Percentiles rank a stretch among this genome's conserved stretches.
phyloP scores from a whole-genome alignment of 2,888 invertebrate species.

The Nephrotoma flavescens region DNA sequence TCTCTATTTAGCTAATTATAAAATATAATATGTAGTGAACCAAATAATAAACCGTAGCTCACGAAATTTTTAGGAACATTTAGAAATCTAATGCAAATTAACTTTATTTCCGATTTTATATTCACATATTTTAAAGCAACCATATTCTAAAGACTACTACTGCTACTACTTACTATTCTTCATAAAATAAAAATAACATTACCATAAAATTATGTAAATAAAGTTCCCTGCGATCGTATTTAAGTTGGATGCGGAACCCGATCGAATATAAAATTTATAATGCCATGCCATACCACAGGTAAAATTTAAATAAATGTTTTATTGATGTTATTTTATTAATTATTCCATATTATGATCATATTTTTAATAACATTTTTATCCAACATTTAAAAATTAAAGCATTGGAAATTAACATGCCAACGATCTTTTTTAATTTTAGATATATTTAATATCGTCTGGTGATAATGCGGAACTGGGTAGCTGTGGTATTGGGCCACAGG shows the following conservation, averaged over 20 bases:
- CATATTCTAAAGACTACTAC: neutral
- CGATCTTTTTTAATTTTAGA: constrained; percentile 16
- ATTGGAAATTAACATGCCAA: neutral
- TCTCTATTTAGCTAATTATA: neutral
- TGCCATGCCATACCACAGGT: neutral
- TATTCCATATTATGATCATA: neutral
- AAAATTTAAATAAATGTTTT: neutral
- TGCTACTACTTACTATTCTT: neutral
- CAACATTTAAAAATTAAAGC: neutral
- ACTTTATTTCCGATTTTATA: neutral
- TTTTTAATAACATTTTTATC: neutral
- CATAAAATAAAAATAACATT: neutral
- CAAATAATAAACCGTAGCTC: neutral
- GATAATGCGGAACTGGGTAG: constrained; percentile 31
- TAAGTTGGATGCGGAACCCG: neutral
- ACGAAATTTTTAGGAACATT: neutral
- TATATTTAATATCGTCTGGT: constrained; percentile 30
- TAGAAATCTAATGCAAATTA: neutral
- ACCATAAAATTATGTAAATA: neutral
- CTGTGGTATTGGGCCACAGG: constrained; percentile 31
- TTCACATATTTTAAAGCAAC: neutral
- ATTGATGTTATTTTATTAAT: neutral
- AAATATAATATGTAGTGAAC: neutral
- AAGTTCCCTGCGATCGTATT: neutral
- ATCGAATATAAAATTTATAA: neutral